A percentile compares a stretch with the other conserved stretches of the same genome.
Conservation (phyloP, 2,888 invertebrate genomes). For the Danaus chrysippus region DNA sequence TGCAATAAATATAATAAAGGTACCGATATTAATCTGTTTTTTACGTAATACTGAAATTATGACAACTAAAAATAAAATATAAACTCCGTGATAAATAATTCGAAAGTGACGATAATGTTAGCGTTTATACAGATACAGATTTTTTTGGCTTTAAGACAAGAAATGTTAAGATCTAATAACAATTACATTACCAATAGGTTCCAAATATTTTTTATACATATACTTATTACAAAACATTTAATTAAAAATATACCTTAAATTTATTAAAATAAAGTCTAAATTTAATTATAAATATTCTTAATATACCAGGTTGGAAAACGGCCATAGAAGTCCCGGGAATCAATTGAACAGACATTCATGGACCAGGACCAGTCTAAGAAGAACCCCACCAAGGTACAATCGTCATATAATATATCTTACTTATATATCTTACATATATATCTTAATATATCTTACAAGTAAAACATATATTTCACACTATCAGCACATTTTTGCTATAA, state of each 20-base stretch:
- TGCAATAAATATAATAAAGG: too few species aligned
- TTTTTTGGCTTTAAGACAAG: too few species aligned
- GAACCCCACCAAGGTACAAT: constrained; percentile 87
- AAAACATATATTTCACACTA: background rate
- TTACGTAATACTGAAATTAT: background rate
- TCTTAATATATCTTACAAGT: background rate
- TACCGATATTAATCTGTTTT: too few species aligned
- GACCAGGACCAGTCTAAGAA: constrained; percentile 89
- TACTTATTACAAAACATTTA: too few species aligned
- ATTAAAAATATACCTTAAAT: too few species aligned
- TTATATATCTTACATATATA: too few species aligned
- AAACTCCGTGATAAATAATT: constrained; percentile 13
- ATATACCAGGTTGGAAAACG: constrained; percentile 71
- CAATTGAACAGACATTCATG: constrained; percentile 89
- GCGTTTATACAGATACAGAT: background rate
- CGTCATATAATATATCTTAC: background rate
- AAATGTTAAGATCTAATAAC: too few species aligned
- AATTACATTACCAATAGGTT: too few species aligned
- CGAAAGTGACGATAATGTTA: background rate
- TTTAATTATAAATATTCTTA: constrained; percentile 7
- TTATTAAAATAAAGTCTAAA: too few species aligned
- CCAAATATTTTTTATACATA: too few species aligned
- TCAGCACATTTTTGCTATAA: constrained; percentile 15
- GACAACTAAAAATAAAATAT: constrained; percentile 20
- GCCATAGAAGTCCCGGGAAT: constrained; percentile 80